Evolutionary conservation across 2,797 vertebrate species (phyloP).

Genomic region (Phoebastria nigripes): DNA sequence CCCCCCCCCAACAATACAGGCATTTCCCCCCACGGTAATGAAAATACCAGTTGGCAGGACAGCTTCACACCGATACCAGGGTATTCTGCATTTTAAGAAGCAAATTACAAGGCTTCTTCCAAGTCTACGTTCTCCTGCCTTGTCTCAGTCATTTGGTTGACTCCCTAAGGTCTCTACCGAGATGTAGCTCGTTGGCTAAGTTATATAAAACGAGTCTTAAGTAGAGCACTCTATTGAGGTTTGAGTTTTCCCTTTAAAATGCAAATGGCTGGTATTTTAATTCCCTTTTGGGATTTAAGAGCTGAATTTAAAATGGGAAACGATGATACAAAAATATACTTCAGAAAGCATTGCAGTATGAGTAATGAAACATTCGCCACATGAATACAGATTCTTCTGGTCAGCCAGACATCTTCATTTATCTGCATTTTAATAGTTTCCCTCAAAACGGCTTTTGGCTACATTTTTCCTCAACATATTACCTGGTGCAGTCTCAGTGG

Average conservation of each 20-base stretch:
- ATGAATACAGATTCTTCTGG: neutral
- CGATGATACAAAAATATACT: slow-evolving; percentile 25
- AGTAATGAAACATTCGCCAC: neutral
- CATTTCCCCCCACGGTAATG: neutral
- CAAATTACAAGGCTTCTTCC: neutral
- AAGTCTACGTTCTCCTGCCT: neutral
- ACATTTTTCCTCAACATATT: neutral
- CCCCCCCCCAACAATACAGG: neutral
- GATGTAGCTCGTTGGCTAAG: neutral
- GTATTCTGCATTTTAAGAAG: neutral
- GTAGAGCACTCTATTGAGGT: neutral
- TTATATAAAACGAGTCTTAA: slow-evolving; percentile 16
- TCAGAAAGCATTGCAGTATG: slow-evolving; percentile 7
- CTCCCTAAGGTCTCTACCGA: neutral
- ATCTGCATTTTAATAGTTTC: neutral
- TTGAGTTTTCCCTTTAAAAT: slow-evolving; percentile 58
- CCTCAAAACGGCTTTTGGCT: neutral
- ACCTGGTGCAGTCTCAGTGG: neutral
- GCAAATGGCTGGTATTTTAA: slow-evolving; percentile 47
- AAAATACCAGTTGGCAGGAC: neutral
- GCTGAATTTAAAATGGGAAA: slow-evolving; percentile 33
- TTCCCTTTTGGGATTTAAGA: slow-evolving; percentile 34
- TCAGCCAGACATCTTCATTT: neutral
- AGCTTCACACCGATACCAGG: neutral
- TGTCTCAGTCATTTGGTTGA: neutral